Conservation (phyloP, 2,797 vertebrate species). For the Carcharodon carcharias region DNA sequence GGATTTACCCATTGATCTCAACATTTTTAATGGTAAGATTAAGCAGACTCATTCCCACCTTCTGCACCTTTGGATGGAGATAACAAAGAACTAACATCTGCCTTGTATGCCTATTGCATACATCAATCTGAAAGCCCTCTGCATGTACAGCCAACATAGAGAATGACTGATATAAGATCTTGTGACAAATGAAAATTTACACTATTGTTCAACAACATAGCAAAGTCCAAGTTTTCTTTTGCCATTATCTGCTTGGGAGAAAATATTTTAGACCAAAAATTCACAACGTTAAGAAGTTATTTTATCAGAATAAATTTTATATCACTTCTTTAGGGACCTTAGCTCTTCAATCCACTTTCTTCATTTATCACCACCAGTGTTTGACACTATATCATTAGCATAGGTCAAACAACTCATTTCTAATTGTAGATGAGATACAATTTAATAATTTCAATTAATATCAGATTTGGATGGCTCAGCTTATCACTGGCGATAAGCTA, state of each 20-base stretch:
- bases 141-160: not conserved
- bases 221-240: not conserved
- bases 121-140: not conserved
- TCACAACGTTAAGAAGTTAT: not conserved
- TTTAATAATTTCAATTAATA: not conserved
- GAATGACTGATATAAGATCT: conserved; percentile 7
- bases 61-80: too few species aligned
- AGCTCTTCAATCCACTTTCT: not conserved
- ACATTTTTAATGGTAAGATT: not conserved
- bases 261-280: not conserved
- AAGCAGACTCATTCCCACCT: not conserved
- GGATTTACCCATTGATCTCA: not conserved
- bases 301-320: not conserved
- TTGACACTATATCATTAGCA: not conserved
- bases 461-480: not conserved
- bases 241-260: not conserved
- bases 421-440: not conserved
- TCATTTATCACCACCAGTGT: not conserved
- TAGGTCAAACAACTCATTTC: not conserved
- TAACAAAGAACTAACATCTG: not conserved
- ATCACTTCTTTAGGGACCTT: not conserved
- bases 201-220: not conserved
- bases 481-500: not conserved
- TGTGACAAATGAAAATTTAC: not conserved
- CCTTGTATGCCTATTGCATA: not conserved